A percentile compares a stretch with the other conserved stretches of the same genome.
Evolutionary conservation across 1,140 invertebrate genomes (phyloP).

Genomic region (Drusus annulatus): DNA sequence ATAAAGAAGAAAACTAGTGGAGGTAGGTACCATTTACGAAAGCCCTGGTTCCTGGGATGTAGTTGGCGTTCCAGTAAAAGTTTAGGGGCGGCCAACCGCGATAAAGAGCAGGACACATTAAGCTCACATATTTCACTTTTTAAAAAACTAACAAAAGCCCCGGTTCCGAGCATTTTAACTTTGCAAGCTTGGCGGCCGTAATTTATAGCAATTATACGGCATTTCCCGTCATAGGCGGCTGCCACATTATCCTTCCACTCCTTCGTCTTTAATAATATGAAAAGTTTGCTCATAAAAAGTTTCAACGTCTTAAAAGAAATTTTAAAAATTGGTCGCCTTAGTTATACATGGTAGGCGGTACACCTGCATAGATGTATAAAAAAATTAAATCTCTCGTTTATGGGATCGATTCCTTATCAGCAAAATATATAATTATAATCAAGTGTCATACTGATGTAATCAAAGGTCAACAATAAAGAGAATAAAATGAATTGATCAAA

Average conservation of each 20-base stretch:
- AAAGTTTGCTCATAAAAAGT: conserved; percentile 14
- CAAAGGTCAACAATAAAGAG: no score
- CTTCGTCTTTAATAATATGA: conserved; percentile 16
- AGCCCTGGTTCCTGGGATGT: no score
- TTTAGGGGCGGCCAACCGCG: conserved; percentile 22
- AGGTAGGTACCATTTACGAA: no score
- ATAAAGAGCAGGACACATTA: conserved; percentile 45
- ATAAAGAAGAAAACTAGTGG: no score
- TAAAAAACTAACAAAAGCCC: conserved; percentile 50
- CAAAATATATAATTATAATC: no score
- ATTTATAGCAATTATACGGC: conserved; percentile 55
- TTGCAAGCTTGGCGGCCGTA: conserved; percentile 46
- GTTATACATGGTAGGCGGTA: no score
- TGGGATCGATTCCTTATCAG: no score
- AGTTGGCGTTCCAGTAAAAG: not conserved
- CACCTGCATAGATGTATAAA: no score
- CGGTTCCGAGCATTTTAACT: conserved; percentile 50
- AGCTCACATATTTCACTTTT: conserved; percentile 48
- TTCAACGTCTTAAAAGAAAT: not conserved
- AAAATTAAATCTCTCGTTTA: no score
- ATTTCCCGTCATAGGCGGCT: conserved; percentile 42
- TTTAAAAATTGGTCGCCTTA: no score
- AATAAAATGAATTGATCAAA: no score
- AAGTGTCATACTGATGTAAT: no score
- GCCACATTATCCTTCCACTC: not conserved